Evolutionary conservation across 2,797 vertebrate genomes (phyloP).

Genomic region (Setipinna tenuifilis): DNA sequence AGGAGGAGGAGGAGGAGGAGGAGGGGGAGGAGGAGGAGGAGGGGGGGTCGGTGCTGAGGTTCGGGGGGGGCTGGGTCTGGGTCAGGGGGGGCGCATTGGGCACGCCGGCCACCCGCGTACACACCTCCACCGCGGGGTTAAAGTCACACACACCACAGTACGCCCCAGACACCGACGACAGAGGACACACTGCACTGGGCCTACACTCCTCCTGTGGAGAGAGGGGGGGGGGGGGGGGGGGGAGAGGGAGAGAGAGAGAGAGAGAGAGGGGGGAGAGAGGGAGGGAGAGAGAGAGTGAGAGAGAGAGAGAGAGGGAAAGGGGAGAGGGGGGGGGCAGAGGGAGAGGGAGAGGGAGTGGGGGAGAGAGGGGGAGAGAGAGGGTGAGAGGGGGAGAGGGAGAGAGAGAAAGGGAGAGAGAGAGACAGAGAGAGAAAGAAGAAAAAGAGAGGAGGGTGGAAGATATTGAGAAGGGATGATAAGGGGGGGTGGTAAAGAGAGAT

Average conservation of each 20-base stretch:
- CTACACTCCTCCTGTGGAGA: conserved; percentile 74
- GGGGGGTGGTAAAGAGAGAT: not conserved
- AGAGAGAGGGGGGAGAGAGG: conserved; percentile 24
- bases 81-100: conserved; percentile 9
- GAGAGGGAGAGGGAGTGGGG: not conserved
- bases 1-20: conserved; percentile 32
- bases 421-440: not conserved
- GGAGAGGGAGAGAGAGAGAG: not conserved
- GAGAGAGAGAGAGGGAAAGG: not conserved
- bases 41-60: conserved; percentile 58
- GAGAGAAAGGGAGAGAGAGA: not conserved
- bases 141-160: conserved; percentile 87
- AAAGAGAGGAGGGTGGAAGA: not conserved
- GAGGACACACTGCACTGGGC: conserved; percentile 77
- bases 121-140: conserved; percentile 72
- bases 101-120: conserved; percentile 72
- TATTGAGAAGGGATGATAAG: too few relatives aligned
- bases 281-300: not conserved
- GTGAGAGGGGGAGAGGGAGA: not conserved
- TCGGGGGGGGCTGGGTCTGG: conserved; percentile 34
- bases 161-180: conserved; percentile 70
- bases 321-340: too few relatives aligned
- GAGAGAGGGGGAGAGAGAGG: too few relatives aligned
- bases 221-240: not conserved
- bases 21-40: conserved; percentile 33